Conservation (phyloP, 2,888 invertebrate species). For the Halocaridina rubra region DNA sequence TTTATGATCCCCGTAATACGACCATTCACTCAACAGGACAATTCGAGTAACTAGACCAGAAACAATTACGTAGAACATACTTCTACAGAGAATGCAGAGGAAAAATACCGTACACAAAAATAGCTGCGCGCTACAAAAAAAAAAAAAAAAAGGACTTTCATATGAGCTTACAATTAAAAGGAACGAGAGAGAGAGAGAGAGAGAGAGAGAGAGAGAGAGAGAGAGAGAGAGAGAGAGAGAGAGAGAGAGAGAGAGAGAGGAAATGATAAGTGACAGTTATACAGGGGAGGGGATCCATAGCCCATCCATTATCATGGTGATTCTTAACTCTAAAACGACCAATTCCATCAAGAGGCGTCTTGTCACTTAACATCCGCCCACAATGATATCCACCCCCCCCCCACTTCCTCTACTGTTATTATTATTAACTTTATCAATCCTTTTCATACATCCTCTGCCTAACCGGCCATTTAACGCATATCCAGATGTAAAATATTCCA, state of each 20-base stretch:
- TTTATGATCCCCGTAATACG: no score
- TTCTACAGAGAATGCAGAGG: no score
- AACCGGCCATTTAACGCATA: no score
- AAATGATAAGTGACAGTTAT: background rate
- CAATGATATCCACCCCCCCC: background rate
- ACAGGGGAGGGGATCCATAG: background rate
- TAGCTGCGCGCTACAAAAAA: no score
- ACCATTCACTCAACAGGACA: no score
- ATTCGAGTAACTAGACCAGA: no score
- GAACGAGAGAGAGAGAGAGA: background rate
- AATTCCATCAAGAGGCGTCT: constrained; percentile 18
- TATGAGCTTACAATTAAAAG: background rate
- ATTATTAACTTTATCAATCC: background rate
- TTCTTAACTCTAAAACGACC: constrained; percentile 22
- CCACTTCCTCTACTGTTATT: background rate
- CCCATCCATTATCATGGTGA: constrained; percentile 33
- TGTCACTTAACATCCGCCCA: background rate
- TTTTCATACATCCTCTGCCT: no score
- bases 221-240: constrained; percentile 15
- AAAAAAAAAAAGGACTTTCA: no score
- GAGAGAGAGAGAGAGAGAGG: constrained; percentile 4
- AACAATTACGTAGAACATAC: no score
- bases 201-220: background rate
- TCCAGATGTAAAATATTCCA: no score
- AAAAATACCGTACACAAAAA: no score